phyloP scores from a whole-genome alignment of 1,140 invertebrate species.

The Lordiphosa stackelbergi region DNA sequence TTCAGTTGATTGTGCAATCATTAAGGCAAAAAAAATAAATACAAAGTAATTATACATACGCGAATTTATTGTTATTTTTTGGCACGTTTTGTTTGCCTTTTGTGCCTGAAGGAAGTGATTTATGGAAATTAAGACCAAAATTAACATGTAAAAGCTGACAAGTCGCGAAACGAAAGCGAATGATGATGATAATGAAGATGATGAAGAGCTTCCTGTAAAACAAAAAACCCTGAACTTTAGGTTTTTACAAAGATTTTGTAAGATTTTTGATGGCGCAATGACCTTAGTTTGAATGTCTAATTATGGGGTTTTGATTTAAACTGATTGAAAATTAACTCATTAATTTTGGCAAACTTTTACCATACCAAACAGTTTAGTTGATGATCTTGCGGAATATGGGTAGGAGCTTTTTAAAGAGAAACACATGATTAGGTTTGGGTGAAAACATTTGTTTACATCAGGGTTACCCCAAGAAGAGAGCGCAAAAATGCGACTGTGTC shows the following conservation, averaged over 20 bases:
- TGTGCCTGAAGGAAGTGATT: constrained; percentile 42
- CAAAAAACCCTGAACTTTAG: constrained; percentile 3
- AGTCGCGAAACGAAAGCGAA: constrained; percentile 34
- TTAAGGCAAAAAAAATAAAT: not conserved
- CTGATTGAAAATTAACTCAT: too few species aligned
- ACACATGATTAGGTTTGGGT: too few species aligned
- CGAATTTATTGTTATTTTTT: constrained; percentile 1
- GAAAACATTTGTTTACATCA: too few species aligned
- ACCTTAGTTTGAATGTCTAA: constrained; percentile 22
- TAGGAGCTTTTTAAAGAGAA: too few species aligned
- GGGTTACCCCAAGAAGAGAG: too few species aligned
- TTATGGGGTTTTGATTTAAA: too few species aligned
- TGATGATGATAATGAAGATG: not conserved
- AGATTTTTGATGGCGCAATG: constrained; percentile 54
- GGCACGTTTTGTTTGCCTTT: constrained; percentile 1
- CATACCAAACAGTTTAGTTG: too few species aligned
- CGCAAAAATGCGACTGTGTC: too few species aligned
- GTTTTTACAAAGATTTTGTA: not conserved
- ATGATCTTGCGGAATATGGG: too few species aligned
- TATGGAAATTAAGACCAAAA: constrained; percentile 34
- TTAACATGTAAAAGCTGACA: constrained; percentile 23
- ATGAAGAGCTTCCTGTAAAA: constrained; percentile 21
- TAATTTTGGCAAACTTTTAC: too few species aligned
- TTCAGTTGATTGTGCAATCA: too few species aligned
- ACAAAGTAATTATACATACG: constrained; percentile 36